Base-by-base conservation (phyloP, 2,113 vertebrate genomes). In the Nicator chloris region DNA sequence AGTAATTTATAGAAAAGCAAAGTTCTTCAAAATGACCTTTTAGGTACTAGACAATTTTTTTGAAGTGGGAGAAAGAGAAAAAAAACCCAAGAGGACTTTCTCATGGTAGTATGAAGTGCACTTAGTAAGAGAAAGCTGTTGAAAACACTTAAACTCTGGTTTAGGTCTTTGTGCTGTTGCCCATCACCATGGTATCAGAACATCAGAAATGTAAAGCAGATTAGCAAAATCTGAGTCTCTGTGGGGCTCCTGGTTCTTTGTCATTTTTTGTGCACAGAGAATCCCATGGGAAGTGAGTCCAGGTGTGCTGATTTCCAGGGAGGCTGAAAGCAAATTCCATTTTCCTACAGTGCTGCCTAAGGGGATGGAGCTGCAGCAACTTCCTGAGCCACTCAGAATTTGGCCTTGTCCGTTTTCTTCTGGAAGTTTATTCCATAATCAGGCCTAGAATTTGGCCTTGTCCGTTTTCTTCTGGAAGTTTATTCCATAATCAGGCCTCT, bases 11-110 rank as follows among this genome's bases (percentile, higher is more conserved):
- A 88, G 82, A 91, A 93, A 92, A 97, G 93, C 79, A 88, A 95
- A 86, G 44, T 93, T 94, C 94, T 97, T 90, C 60, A 95, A 20
- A 92, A 90, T 92, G 95, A 96, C 93, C 95, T 94, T 96, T 95
- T 81, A 92, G 79, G 50, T 83, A 90, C 56, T 94, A 96, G 88
- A 96, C 33, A 91, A 92, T 95, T 94, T 86, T 92, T 88, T 31
- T 97, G 30, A 94, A 96, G 92, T 92, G 85, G 60, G 44, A 83
- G 51, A 88, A 93, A 78, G 85, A 88, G 35, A 21, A 70, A 93
- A 92, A 84, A 95, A 87, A 75, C 0, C 60, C 79, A 86, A 77
- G 88, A 94, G 88, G 90, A 88, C 44, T 92, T 96, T 93, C 76
- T 92, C 49, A 45, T 81, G 76, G 49, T 75, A 44, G 37, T 20